Conservation (phyloP, 2,797 vertebrate species). For the Megalops cyprinoides region DNA sequence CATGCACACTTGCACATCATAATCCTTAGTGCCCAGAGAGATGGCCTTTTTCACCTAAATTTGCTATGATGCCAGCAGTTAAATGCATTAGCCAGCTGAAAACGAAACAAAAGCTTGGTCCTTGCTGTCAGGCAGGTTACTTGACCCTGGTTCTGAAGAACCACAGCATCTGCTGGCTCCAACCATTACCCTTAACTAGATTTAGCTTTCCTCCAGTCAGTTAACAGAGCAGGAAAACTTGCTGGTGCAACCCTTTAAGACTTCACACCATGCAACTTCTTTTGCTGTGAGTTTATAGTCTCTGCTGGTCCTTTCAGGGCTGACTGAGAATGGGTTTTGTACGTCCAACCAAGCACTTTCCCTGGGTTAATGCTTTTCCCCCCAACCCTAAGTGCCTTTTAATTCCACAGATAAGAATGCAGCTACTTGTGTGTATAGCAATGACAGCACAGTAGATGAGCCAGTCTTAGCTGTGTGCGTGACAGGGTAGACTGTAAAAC, state of each 20-base stretch:
- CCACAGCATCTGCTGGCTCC: background rate
- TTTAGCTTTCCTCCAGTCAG: background rate
- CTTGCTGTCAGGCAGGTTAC: too few species aligned
- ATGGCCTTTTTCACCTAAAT: too few species aligned
- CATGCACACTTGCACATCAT: background rate
- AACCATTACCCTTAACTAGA: background rate
- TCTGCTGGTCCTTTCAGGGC: too few species aligned
- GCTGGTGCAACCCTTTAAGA: too few species aligned
- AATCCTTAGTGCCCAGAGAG: too few species aligned
- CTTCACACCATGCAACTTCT: too few species aligned
- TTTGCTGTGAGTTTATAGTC: too few species aligned
- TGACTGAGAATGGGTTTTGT: background rate
- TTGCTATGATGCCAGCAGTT: too few species aligned
- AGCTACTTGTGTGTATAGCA: background rate
- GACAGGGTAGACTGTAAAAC: background rate
- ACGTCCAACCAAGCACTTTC: background rate
- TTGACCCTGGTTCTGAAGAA: background rate
- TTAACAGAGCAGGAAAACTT: too few species aligned
- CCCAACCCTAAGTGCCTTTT: background rate
- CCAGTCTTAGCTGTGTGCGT: background rate
- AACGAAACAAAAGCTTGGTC: too few species aligned
- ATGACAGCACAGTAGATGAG: background rate
- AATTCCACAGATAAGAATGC: too few species aligned
- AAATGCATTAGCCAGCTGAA: too few species aligned
- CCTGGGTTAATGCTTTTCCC: background rate